phyloP scores from a whole-genome alignment of 53 echinoderm and acorn worm species.

The Antedon mediterranea region DNA sequence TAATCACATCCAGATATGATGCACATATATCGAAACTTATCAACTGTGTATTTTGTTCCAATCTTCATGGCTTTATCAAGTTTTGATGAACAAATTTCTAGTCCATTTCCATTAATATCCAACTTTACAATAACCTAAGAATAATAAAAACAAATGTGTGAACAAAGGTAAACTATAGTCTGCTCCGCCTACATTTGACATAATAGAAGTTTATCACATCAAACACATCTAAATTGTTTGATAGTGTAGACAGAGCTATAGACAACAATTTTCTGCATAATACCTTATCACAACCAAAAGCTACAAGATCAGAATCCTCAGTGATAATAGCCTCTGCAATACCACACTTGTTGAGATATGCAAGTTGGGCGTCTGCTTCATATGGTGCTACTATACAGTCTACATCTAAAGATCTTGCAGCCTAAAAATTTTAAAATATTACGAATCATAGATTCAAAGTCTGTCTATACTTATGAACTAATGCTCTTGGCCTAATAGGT shows the following conservation, averaged over 20 bases:
- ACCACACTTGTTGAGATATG: slow-evolving; percentile 64
- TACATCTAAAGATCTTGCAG: slow-evolving; percentile 58
- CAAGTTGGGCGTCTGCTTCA: slow-evolving; percentile 91
- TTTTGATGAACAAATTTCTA: slow-evolving; percentile 53
- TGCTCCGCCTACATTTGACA: too few species aligned
- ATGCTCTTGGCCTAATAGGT: too few species aligned
- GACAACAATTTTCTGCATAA: too few species aligned
- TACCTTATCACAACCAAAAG: slow-evolving; percentile 91
- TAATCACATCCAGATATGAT: slow-evolving; percentile 90
- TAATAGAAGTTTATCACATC: too few species aligned
- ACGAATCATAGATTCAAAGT: too few species aligned
- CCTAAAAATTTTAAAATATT: slow-evolving; percentile 21
- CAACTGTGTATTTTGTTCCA: slow-evolving; percentile 42
- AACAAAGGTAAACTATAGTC: too few species aligned
- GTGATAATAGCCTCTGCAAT: slow-evolving; percentile 88
- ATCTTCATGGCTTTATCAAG: slow-evolving; percentile 66
- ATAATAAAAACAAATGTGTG: neutral
- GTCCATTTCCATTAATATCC: slow-evolving; percentile 70
- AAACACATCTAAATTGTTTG: too few species aligned
- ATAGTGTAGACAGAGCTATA: too few species aligned
- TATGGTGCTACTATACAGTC: slow-evolving; percentile 97
- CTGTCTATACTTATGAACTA: too few species aligned
- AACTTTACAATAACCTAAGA: slow-evolving; percentile 57
- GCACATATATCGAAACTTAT: slow-evolving; percentile 98
- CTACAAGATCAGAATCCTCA: slow-evolving; percentile 83